Evolutionary conservation across 2,888 invertebrate species (phyloP), one percentile per base, ranked within the genome.

Genomic region (Hoplodrina blanda): DNA sequence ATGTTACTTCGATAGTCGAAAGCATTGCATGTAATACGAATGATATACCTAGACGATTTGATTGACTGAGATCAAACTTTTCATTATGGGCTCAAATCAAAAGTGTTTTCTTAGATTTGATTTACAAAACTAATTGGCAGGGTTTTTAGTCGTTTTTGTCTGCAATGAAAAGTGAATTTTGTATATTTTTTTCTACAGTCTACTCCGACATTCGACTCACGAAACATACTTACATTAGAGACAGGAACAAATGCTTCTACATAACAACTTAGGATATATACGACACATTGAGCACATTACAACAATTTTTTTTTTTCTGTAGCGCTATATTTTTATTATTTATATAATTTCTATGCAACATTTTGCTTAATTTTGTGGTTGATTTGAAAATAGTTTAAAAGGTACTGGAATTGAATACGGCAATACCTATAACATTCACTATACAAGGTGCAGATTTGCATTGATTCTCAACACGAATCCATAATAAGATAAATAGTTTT

Each of bases 161-260:
- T 93, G 89, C 88, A 93, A 94, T 93, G 92, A 91, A 94, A 93
- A 93, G 92, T 92, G 81, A 87, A 85, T 87, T 76, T 82, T 80
- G 78, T 79, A 79, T 78, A 74, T 78, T 82, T 84, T 83, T 85
- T 81, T 83, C 81, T 78, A 85, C 88, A 88, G 90, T 92, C 90
- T 91, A 91, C 90, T 91, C 89, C 89, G 79, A 83, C 52, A 54
- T 80, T 62, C 60, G 67, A 77, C 62, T 80, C 82, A 83, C 82
- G 64, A 81, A 80, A 84, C 85, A 69, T 81, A n/a, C n/a, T n/a
- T n/a, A 81, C 82, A 73, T 78, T 76, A 76, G 81, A 46, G 76
- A 78, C 85, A 75, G 76, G 72, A 79, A 79, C 70, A 81, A 73
- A 79, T 77, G 85, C 82, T 82, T 83, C 82, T 76, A 90, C 87